A percentile compares a stretch with the other conserved stretches of the same genome.
Evolutionary conservation across 2,113 vertebrate genomes (phyloP).

Genomic region (Neotragus pygmaeus): DNA sequence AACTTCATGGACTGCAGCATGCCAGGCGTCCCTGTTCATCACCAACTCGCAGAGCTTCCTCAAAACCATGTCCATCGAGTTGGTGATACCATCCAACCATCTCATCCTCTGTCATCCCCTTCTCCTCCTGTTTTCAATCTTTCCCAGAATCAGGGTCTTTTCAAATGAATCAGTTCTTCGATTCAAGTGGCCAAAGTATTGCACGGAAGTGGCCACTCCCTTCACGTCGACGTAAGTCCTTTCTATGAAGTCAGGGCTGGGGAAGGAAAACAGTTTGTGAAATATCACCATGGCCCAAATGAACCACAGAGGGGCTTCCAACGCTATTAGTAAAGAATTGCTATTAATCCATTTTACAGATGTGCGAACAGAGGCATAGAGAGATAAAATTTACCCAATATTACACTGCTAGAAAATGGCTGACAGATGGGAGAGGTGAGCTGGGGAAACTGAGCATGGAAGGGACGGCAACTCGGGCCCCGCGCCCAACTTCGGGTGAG

Average conservation of each 20-base stretch:
- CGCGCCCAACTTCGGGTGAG: no score
- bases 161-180: neutral
- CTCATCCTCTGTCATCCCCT: neutral
- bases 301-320: neutral
- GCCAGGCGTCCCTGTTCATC: neutral
- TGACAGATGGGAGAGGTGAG: neutral
- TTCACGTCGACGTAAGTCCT: neutral
- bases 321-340: neutral
- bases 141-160: neutral
- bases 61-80: neutral
- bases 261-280: neutral
- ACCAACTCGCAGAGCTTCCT: neutral
- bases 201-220: neutral
- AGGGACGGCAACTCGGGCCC: neutral
- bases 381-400: neutral
- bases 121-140: neutral
- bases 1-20: neutral
- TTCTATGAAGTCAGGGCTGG: neutral
- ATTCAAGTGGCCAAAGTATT: neutral
- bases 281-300: neutral
- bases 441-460: fast-evolving
- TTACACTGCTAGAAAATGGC: neutral
- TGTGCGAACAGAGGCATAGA: neutral
- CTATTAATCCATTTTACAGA: neutral
- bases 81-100: neutral